Percentiles rank a stretch among this genome's conserved stretches.
Evolutionary conservation across 2,113 vertebrate species (phyloP).

Genomic region (Tenrec ecaudatus): DNA sequence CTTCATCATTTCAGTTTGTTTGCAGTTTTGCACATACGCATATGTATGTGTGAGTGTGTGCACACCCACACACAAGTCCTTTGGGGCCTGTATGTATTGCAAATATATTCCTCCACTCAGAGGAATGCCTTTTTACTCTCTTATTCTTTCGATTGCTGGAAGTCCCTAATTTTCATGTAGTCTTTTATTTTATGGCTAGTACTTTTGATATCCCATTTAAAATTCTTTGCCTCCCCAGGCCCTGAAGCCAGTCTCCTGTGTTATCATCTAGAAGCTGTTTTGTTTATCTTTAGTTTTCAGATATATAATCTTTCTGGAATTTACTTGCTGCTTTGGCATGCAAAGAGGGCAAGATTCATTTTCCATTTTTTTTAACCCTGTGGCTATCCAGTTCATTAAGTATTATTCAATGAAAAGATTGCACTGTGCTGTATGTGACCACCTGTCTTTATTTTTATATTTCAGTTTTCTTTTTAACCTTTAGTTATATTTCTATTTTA

Average conservation of each 20-base stretch:
- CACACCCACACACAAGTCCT: too few species aligned
- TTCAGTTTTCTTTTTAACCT: too few species aligned
- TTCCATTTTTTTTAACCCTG: background rate
- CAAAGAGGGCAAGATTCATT: background rate
- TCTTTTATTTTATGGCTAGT: background rate
- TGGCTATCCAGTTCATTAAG: background rate
- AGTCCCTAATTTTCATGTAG: background rate
- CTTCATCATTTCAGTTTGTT: background rate
- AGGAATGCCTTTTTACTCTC: background rate
- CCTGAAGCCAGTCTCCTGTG: background rate
- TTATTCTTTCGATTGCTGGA: background rate
- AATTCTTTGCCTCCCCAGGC: slow-evolving; percentile 16
- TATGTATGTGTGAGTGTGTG: too few species aligned
- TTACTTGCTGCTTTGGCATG: background rate
- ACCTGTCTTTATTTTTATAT: background rate
- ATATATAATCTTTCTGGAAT: slow-evolving; percentile 23
- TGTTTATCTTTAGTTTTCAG: background rate
- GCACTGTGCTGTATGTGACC: rapidly evolving
- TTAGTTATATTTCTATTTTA: too few species aligned
- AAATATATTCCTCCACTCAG: background rate
- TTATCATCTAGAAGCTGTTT: background rate
- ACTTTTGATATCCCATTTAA: background rate
- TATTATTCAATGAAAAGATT: background rate
- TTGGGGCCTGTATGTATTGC: background rate
- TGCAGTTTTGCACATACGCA: too few species aligned